Percentiles rank a stretch among this genome's conserved stretches.
Evolutionary conservation across 23 tunicate genomes (phyloP).

Genomic region (Styela clava): DNA sequence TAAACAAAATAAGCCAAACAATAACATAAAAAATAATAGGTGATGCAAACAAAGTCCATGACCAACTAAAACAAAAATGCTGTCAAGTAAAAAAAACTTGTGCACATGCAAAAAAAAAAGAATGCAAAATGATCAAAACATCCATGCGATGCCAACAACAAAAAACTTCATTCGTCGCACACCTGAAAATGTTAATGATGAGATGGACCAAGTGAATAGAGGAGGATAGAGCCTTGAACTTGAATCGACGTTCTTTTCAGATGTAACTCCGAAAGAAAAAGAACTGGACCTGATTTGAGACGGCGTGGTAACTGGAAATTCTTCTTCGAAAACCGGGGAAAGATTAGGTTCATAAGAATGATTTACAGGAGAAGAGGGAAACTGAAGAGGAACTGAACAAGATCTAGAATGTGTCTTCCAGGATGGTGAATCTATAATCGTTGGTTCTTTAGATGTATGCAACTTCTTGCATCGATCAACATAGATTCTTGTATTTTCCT

Average conservation of each 20-base stretch:
- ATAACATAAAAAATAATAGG: not conserved
- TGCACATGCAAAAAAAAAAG: not conserved
- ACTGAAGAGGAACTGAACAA: not conserved
- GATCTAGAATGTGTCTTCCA: constrained; percentile 15
- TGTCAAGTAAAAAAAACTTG: not conserved
- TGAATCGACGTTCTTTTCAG: not conserved
- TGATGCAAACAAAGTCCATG: not conserved
- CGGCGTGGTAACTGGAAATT: not conserved
- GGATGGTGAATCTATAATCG: not conserved
- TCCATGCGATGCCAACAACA: not conserved
- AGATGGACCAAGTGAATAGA: not conserved
- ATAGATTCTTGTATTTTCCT: constrained; percentile 73
- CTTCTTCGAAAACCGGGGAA: not conserved
- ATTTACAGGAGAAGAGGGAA: not conserved
- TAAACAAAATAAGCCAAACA: not conserved
- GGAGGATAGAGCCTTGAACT: not conserved
- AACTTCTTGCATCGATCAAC: constrained; percentile 55
- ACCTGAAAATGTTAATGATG: not conserved
- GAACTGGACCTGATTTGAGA: constrained; percentile 4
- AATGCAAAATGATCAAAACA: not conserved
- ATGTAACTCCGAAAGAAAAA: constrained; percentile 1
- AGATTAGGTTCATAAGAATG: not conserved
- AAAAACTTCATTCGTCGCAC: not conserved
- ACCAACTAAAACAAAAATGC: not conserved
- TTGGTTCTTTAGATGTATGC: constrained; percentile 14